phyloP scores from a whole-genome alignment of 2,113 vertebrate genomes.

The Plectropomus leopardus region DNA sequence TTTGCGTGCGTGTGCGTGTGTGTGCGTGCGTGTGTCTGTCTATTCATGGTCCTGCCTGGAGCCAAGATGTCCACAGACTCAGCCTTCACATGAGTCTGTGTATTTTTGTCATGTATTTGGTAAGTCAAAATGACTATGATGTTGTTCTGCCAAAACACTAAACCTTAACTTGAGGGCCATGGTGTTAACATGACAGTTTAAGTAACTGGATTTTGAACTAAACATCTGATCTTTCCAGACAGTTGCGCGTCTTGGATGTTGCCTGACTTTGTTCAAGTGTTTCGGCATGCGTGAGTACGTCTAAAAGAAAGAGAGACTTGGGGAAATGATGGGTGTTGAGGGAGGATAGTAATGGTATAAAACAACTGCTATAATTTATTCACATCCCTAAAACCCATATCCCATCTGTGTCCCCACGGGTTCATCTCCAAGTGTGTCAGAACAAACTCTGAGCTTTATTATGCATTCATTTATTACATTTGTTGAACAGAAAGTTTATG shows the following conservation, averaged over 20 bases:
- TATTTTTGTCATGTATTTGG: conserved; percentile 18
- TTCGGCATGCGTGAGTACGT: conserved; percentile 40
- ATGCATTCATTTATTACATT: conserved; percentile 71
- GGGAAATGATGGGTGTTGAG: conserved; percentile 43
- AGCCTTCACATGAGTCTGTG: conserved; percentile 15
- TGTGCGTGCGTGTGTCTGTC: not conserved
- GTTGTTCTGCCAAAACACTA: conserved; percentile 24
- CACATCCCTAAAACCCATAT: conserved; percentile 74
- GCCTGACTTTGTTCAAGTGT: conserved; percentile 17
- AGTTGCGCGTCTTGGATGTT: conserved; percentile 15
- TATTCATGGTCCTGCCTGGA: not conserved
- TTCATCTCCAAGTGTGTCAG: conserved; percentile 72
- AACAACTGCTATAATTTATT: conserved; percentile 80
- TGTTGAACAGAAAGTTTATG: conserved; percentile 59
- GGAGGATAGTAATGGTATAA: conserved; percentile 65
- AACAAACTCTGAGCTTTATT: conserved; percentile 73
- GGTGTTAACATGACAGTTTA: conserved; percentile 49
- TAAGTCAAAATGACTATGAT: conserved; percentile 6
- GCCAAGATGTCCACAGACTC: not conserved
- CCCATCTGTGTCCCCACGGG: conserved; percentile 70
- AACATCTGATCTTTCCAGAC: conserved; percentile 39
- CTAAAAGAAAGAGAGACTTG: conserved; percentile 33
- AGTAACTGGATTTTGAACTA: conserved; percentile 44
- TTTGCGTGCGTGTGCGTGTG: not conserved
- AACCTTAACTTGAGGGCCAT: conserved; percentile 14